Base-by-base conservation (phyloP, 64 coral and sea anemone species). In the Montipora capricornis region DNA sequence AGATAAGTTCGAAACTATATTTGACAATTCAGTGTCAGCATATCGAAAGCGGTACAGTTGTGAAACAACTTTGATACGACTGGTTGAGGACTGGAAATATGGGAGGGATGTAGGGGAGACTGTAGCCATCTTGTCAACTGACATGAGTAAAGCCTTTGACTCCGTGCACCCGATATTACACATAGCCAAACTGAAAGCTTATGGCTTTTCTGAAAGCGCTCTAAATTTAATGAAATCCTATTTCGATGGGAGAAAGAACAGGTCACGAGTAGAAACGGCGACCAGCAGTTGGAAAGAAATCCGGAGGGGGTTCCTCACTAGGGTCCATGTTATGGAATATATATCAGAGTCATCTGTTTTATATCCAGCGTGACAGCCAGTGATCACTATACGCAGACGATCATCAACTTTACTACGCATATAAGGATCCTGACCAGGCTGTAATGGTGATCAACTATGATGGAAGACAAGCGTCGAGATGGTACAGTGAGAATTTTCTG, bases 181-280 rank as follows among this genome's bases (percentile, higher is more conserved):
- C 13, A 47, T 61, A 15, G 3, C 45, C 5, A 83, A 83, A 61
- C 80, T 83, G 20, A 61, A 49, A 57, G 80, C 19, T 14, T 83
- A 49, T 57, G 45, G 16, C 22, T 83, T 83, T 22, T 55, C 48
- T 14, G 80, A 83, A 1, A 16, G 20, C 15, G 45, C 80, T 12
- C 3, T 61, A 17, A 61, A 51, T 16, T 51, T 83, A 51, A 83
- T 83, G 80, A 59, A 51, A 83, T 83, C 80, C 20, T 83, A 83
- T 83, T 83, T 83, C 45, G 52, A 44, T 57, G 53, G 20, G 11
- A 44, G 55, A 59, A 11, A 59, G 55, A 59, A 59, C 55, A 59
- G 55, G 11, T 7, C 0, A 59, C 55, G 55, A 57, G 52, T 57
- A 83, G 8, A 24, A 20, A 76, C 8, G 20, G 74, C 20, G 13